These are phyloP conservation scores for Brachionus sp. DNA, from an alignment of 1,140 invertebrate genomes.

Conservation along the genomic window DNA sequence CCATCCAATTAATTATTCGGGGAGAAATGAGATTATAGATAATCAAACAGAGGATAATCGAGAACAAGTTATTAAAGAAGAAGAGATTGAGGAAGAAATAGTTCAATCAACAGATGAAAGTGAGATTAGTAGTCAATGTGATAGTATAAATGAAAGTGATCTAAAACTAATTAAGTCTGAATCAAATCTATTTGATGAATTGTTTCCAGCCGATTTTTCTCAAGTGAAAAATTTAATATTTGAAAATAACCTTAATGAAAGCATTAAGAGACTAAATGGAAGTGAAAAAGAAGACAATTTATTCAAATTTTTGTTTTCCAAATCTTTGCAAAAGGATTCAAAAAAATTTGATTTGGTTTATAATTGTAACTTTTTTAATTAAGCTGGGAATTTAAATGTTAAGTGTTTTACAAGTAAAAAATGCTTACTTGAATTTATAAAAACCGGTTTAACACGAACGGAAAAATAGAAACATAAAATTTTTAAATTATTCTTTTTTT, in stretches of 20 bases:
- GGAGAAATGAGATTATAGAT: neutral
- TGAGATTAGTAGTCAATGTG: neutral
- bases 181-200: neutral
- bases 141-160: neutral
- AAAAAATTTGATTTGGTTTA: slow-evolving; percentile 21
- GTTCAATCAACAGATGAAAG: neutral
- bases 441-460: neutral
- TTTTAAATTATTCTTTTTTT: neutral
- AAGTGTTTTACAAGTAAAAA: neutral
- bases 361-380: neutral
- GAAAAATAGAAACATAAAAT: neutral
- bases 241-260: neutral
- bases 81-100: neutral
- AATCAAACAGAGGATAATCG: neutral
- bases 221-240: neutral
- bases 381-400: neutral
- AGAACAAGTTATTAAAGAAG: neutral
- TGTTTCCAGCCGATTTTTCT: neutral
- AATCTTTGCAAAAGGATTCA: neutral
- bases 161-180: neutral
- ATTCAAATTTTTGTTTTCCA: neutral
- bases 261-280: neutral
- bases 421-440: neutral
- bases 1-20: neutral
- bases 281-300: neutral